Evolutionary conservation across 37 sponge, comb jelly and placozoan species (phyloP).

Genomic region (Beroe forskalii): DNA sequence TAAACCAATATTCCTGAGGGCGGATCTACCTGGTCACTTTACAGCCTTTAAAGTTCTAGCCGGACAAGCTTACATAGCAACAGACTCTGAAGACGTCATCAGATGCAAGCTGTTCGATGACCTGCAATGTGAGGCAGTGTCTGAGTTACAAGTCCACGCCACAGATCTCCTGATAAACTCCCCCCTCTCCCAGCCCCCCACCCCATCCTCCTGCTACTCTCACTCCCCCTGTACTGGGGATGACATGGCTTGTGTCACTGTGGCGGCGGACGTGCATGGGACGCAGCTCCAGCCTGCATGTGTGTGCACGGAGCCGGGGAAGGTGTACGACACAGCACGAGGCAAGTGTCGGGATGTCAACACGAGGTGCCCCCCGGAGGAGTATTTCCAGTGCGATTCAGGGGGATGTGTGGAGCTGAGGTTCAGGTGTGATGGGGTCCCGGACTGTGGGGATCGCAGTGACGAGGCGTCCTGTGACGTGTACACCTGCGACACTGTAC

Average conservation of each 20-base stretch:
- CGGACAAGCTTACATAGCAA: background rate
- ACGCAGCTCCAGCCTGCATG: slow-evolving; percentile 31
- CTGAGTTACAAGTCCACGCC: background rate
- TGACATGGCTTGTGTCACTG: slow-evolving; percentile 1
- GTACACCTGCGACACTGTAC: background rate
- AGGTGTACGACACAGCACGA: background rate
- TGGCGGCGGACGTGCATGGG: background rate
- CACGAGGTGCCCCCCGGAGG: background rate
- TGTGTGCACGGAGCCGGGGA: background rate
- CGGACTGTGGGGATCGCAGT: slow-evolving; percentile 41
- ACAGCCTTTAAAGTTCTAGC: background rate
- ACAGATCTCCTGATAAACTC: background rate
- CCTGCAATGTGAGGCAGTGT: background rate
- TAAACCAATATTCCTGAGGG: background rate
- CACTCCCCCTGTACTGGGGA: background rate
- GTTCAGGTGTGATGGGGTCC: slow-evolving; percentile 33
- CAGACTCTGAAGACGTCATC: background rate
- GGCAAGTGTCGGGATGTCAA: background rate
- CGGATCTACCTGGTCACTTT: background rate
- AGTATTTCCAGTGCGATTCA: background rate
- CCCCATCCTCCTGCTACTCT: background rate
- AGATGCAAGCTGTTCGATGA: background rate
- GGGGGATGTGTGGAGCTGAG: slow-evolving; percentile 10
- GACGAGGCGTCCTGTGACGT: slow-evolving; percentile 14
- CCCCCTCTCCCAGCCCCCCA: slow-evolving; percentile 24